Base-by-base conservation (phyloP, 2,888 invertebrate species). In the Acholoe squamosa region DNA sequence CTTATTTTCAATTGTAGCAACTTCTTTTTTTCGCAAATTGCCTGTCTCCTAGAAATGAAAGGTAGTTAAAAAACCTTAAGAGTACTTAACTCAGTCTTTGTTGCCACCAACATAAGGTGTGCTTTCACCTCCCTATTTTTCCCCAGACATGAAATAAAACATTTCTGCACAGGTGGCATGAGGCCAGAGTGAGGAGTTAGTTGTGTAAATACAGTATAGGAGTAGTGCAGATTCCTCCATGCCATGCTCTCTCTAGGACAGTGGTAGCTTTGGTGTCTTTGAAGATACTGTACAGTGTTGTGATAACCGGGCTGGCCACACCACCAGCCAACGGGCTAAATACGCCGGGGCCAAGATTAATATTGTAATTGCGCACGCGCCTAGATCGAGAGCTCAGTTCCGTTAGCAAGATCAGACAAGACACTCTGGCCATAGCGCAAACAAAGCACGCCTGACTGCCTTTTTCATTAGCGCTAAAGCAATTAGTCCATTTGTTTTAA, bases 401-500 rank as follows among this genome's bases (percentile, higher is more conserved):
- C 86, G 86, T 52, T 86, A 86, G 86, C 86, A n/a, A 86, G 86
- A 86, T 86, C 86, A 86, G 86, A 86, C 86, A 54, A 31, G 86
- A 86, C 86, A 28, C 54, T 22, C 52, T 31, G 51, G 54, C 33
- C 86, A 86, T 86, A 86, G 86, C 86, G 86, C 86, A 86, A 52
- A 54, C 86, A 86, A 28, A 14, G 56, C 86, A 86, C 86, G 86
- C 86, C 54, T 86, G 25, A 54, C 86, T 86, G 86, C 86, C 86
- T 86, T 86, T 86, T 86, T 86, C 86, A 86, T 86, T 86, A 86
- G 56, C 86, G 86, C 86, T 86, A 86, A 86, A 25, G 54, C 52
- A 52, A 54, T 86, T 86, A 86, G 86, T 54, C 86, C 86, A 86
- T 86, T 86, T 86, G 86, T 86, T 86, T 86, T 86, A 86, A 86